Percentiles rank a stretch among this genome's conserved stretches.
Evolutionary conservation across 2,797 vertebrate species (phyloP).

Genomic region (Vespertilio murinus): DNA sequence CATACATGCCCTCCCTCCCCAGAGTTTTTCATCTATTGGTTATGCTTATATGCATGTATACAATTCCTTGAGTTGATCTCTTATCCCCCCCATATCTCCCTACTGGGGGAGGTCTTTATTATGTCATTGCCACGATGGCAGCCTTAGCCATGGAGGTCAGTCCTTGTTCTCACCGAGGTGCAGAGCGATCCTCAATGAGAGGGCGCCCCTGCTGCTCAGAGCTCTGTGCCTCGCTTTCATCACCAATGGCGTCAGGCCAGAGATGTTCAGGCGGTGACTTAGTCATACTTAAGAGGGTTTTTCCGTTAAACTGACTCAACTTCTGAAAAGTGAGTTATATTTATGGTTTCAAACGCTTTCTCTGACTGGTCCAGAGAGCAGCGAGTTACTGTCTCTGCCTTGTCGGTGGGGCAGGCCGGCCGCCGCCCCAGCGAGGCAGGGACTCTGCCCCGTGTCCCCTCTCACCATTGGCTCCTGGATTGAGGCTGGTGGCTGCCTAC

Average conservation of each 20-base stretch:
- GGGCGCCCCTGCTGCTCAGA: neutral
- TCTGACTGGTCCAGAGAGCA: neutral
- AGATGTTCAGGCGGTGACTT: conserved; percentile 38
- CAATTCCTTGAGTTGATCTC: too few relatives aligned
- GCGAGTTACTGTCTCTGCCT: conserved; percentile 16
- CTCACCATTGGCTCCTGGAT: conserved; percentile 22
- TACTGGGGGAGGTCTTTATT: conserved; percentile 16
- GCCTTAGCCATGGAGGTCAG: conserved; percentile 47
- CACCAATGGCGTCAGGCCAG: neutral
- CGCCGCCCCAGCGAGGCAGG: neutral
- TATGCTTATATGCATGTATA: too few relatives aligned
- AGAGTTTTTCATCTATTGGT: too few relatives aligned
- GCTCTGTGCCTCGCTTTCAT: conserved; percentile 52
- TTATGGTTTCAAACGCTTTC: conserved; percentile 50
- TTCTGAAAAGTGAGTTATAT: conserved; percentile 60
- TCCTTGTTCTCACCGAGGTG: conserved; percentile 41
- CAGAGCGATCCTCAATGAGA: neutral
- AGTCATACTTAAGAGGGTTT: conserved; percentile 1
- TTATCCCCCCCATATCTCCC: too few relatives aligned
- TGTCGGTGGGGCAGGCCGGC: conserved; percentile 10
- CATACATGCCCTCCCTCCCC: too few relatives aligned
- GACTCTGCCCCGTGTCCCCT: conserved; percentile 3
- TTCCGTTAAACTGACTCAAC: conserved; percentile 32
- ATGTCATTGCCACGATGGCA: neutral
- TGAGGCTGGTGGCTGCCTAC: neutral